A percentile compares a stretch with the other conserved stretches of the same genome.
Conservation (phyloP, 2,113 vertebrate genomes). For the Ciconia stormi region DNA sequence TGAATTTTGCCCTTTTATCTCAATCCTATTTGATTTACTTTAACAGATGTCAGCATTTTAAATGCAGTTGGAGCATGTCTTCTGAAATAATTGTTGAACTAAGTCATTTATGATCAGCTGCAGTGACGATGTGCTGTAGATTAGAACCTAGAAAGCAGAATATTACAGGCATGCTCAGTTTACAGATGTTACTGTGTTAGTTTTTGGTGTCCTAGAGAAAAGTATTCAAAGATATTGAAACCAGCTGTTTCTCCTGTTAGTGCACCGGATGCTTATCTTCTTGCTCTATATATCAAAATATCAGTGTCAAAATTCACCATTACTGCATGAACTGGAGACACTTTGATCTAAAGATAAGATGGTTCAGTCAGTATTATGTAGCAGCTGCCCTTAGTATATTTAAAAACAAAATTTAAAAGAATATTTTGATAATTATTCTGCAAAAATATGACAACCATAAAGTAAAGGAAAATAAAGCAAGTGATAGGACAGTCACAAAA, state of each 20-base stretch:
- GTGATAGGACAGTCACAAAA: not conserved
- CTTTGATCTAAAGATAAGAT: not conserved
- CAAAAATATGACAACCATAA: not conserved
- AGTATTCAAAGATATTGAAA: not conserved
- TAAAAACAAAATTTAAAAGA: not conserved
- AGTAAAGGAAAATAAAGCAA: not conserved
- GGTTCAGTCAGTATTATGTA: not conserved
- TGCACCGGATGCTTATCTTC: not conserved
- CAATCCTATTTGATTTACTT: not conserved
- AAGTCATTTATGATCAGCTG: not conserved
- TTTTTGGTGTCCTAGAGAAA: not conserved
- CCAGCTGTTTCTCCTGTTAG: not conserved
- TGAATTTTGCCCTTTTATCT: not conserved
- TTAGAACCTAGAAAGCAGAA: not conserved
- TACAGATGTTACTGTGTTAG: not conserved
- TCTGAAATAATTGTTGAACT: conserved; percentile 4
- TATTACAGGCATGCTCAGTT: not conserved
- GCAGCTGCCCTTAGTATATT: not conserved
- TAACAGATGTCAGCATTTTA: not conserved
- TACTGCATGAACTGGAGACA: not conserved
- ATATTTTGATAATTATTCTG: not conserved
- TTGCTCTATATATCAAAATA: conserved; percentile 12
- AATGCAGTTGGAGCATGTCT: not conserved
- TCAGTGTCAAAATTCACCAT: not conserved
- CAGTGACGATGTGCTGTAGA: not conserved